A percentile compares a stretch with the other conserved stretches of the same genome.
Evolutionary conservation across 2,797 vertebrate species (phyloP).

Genomic region (Intellagama lesueurii): DNA sequence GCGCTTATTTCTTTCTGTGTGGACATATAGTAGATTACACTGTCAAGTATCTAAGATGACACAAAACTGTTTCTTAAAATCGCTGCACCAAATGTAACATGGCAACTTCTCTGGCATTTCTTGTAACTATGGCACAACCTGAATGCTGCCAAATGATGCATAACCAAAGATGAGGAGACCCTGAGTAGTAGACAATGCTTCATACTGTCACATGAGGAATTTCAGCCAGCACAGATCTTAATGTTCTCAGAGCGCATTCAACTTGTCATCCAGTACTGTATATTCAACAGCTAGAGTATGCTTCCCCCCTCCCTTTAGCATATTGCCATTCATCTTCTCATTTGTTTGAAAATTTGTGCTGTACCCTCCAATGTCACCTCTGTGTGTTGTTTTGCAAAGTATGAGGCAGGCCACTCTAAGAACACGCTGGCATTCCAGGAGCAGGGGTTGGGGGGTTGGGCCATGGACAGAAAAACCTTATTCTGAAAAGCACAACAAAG

Average conservation of each 20-base stretch:
- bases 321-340: not conserved
- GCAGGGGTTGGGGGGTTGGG: too few relatives aligned
- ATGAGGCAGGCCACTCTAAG: not conserved
- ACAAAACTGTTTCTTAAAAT: not conserved
- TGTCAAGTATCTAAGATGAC: not conserved
- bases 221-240: not conserved
- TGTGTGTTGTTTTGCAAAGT: not conserved
- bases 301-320: not conserved
- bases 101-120: not conserved
- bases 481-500: not conserved
- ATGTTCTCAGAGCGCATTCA: not conserved
- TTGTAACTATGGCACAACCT: not conserved
- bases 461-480: not conserved
- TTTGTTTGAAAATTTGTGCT: not conserved
- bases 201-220: not conserved
- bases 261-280: not conserved
- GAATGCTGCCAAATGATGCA: not conserved
- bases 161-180: not conserved
- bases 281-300: not conserved
- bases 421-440: not conserved
- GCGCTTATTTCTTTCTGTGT: not conserved
- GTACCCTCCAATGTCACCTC: not conserved
- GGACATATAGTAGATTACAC: not conserved
- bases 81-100: conserved; percentile 1
- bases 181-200: not conserved